Base-by-base conservation (phyloP, 30 jellyfish, hydroid and myxozoan species). In the Morbakka virulenta region DNA sequence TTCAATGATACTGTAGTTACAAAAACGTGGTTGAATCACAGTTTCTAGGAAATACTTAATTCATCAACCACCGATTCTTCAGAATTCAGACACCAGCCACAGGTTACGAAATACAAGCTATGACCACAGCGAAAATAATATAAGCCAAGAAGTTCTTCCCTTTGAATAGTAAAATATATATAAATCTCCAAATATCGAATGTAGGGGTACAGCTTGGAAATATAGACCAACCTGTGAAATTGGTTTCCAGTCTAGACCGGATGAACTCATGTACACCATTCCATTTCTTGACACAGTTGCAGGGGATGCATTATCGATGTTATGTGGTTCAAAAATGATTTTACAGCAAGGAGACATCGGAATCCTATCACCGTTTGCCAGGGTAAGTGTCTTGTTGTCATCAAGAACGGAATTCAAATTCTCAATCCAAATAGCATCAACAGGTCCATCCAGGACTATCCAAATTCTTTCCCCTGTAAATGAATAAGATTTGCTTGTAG, bases 371-470 rank as follows among this genome's bases (percentile, higher is more conserved):
- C 96, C 96, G 67, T 86, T 86, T 62, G 96, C 96, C 49, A 86
- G 68, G 0, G 96, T 86, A 52, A 86, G 51, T 28, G 96, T 86
- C 35, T 86, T 86, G 80, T 86, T 86, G 62, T 86, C 96, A 31
- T 86, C 96, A 41, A 86, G 50, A n/a, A 86, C 96, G n/a, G 96
- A 86, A 50, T 86, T 86, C 81, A 86, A 74, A 65, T 86, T 86
- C 47, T 86, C 96, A 77, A 86, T 86, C 96, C 96, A 86, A 12
- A 86, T 86, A 4, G 96, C 96, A 68, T 86, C 96, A 0, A 86
- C 96, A 20, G 96, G 96, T 2, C 96, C 96, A 77, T 86, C 96
- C 25, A 86, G 83, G 12, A 86, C 96, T 23, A 86, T 86, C 96
- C 96, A 86, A 71, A 86, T 86, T 36, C 76, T 50, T 52, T 86